phyloP scores from a whole-genome alignment of 2,888 invertebrate genomes.

The Noctua comes region DNA sequence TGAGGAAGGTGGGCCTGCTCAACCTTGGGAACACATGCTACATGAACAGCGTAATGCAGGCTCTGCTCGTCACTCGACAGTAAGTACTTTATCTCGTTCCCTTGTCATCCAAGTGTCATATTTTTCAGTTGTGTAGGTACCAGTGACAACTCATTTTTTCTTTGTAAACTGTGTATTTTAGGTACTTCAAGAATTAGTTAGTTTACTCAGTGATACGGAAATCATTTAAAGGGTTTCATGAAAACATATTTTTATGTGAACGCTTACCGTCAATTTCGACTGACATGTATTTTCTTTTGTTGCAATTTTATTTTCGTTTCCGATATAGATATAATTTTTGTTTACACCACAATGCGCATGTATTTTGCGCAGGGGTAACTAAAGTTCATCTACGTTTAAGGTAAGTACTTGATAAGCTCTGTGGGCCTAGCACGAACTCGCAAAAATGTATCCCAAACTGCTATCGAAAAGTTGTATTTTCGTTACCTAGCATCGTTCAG shows the following conservation, averaged over 20 bases:
- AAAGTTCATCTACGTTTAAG: neutral
- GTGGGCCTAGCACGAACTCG: neutral
- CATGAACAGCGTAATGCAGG: conserved; percentile 96
- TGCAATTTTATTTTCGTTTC: neutral
- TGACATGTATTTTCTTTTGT: neutral
- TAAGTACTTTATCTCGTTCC: conserved; percentile 77
- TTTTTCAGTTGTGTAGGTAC: neutral
- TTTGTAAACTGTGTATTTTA: no score
- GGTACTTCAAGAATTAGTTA: neutral
- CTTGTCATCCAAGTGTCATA: neutral
- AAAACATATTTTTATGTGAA: neutral
- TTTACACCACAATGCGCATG: neutral
- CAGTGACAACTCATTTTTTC: neutral
- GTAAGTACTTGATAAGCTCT: neutral
- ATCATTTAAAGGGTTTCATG: neutral
- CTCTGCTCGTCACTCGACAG: conserved; percentile 95
- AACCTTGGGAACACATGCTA: conserved; percentile 97
- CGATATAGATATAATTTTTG: neutral
- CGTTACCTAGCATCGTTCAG: neutral
- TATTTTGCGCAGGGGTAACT: neutral
- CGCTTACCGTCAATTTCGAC: neutral
- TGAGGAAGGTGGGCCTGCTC: conserved; percentile 92
- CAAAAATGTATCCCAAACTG: neutral
- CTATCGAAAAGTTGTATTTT: neutral
- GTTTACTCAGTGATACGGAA: neutral